A percentile compares a stretch with the other conserved stretches of the same genome.
Conservation (phyloP, 2,113 vertebrate genomes). For the Aphyosemion australe region DNA sequence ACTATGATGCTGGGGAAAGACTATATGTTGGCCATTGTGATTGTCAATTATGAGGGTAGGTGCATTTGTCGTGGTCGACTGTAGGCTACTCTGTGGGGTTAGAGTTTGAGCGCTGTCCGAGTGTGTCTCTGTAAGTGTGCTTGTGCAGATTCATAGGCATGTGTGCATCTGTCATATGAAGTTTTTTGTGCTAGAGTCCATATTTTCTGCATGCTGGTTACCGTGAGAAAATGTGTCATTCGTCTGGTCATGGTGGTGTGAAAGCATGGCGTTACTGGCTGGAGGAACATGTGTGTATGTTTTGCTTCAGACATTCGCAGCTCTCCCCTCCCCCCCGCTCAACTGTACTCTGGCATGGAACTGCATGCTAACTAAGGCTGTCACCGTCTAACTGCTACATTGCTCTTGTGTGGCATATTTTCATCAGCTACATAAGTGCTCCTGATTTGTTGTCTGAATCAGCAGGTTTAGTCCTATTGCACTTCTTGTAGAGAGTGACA, state of each 20-base stretch:
- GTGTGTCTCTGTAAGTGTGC: slow-evolving; percentile 16
- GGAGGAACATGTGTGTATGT: slow-evolving; percentile 39
- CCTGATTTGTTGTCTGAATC: neutral
- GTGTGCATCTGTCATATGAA: slow-evolving; percentile 18
- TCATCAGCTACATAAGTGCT: slow-evolving; percentile 11
- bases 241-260: neutral
- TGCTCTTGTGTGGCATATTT: slow-evolving; percentile 22
- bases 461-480: slow-evolving; percentile 10
- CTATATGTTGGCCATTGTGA: slow-evolving; percentile 81
- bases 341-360: slow-evolving; percentile 49
- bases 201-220: slow-evolving; percentile 13
- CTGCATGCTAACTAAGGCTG: slow-evolving; percentile 64
- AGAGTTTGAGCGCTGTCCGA: slow-evolving; percentile 26
- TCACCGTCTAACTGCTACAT: slow-evolving; percentile 45
- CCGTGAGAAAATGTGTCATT: slow-evolving; percentile 1
- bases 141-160: slow-evolving; percentile 18
- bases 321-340: slow-evolving; percentile 46
- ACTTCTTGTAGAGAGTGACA: slow-evolving; percentile 8
- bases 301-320: slow-evolving; percentile 39
- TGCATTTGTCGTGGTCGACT: slow-evolving; percentile 43
- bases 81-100: slow-evolving; percentile 19
- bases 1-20: slow-evolving; percentile 79
- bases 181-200: slow-evolving; percentile 20
- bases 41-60: slow-evolving; percentile 82
- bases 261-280: neutral